Conservation (phyloP, 2,113 vertebrate species). For the Pituophis catenifer region DNA sequence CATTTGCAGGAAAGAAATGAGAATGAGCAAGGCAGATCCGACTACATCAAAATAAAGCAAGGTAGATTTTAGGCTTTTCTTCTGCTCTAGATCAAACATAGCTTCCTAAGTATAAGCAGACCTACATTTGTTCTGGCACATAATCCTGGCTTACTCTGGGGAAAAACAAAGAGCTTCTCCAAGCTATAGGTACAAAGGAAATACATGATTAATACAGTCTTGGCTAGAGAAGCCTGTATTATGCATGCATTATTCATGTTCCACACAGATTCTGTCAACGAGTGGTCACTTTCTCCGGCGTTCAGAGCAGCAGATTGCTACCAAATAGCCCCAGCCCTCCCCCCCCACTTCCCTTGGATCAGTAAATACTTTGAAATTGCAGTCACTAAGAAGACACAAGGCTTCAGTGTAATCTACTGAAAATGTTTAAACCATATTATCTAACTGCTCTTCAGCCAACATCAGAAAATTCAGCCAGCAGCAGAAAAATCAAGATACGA, state of each 20-base stretch:
- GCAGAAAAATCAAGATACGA: not conserved
- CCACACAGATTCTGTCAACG: not conserved
- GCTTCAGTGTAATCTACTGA: rapidly evolving
- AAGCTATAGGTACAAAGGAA: not conserved
- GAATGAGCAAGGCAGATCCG: not conserved
- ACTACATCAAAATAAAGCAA: not conserved
- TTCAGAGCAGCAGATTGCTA: not conserved
- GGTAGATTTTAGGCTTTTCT: not conserved
- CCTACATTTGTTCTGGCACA: not conserved
- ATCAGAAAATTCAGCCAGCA: not conserved
- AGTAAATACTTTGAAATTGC: not conserved
- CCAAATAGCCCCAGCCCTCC: not conserved
- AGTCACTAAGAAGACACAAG: rapidly evolving
- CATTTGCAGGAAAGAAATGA: not conserved
- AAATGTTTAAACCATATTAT: not conserved
- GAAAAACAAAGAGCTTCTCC: not conserved
- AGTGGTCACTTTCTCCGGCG: not conserved
- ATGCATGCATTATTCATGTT: not conserved
- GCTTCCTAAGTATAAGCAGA: not conserved
- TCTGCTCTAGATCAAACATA: not conserved
- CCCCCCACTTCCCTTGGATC: not conserved
- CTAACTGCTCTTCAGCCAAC: rapidly evolving
- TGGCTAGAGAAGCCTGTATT: not conserved
- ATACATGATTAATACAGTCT: not conserved
- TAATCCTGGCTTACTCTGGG: not conserved